These are phyloP conservation scores for Apteryx mantelli DNA, from an alignment of 2,113 vertebrate species.

Conservation along the genomic window DNA sequence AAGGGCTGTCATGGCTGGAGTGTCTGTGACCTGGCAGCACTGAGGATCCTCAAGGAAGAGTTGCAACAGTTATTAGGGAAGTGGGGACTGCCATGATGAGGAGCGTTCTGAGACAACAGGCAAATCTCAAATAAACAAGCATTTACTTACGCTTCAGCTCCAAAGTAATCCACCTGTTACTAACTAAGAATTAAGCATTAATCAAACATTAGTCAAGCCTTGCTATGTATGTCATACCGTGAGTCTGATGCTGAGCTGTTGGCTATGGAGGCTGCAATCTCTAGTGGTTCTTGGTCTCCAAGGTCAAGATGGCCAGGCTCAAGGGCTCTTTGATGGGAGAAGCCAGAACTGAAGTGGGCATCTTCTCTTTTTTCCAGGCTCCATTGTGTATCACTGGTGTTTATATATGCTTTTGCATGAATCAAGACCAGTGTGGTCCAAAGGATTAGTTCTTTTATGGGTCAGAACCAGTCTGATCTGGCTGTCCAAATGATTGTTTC, in stretches of 20 bases:
- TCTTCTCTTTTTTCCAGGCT: too few species aligned
- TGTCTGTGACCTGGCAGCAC: not conserved
- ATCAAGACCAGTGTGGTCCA: too few species aligned
- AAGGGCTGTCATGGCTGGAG: not conserved
- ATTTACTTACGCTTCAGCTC: not conserved
- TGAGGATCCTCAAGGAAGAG: not conserved
- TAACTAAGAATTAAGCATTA: conserved; percentile 21
- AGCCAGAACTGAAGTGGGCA: too few species aligned
- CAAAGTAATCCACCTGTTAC: not conserved
- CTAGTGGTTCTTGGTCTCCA: not conserved
- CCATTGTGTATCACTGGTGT: too few species aligned
- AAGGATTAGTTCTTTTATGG: too few species aligned
- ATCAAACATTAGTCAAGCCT: not conserved
- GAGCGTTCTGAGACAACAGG: not conserved
- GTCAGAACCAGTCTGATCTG: too few species aligned
- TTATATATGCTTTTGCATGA: too few species aligned
- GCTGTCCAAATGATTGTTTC: too few species aligned
- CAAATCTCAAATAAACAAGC: not conserved
- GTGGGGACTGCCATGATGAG: not conserved
- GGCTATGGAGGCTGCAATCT: not conserved
- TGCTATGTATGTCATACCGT: not conserved
- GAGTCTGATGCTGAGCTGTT: not conserved
- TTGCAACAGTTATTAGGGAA: not conserved
- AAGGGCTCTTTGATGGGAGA: too few species aligned
- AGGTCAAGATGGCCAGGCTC: too few species aligned